Evolutionary conservation across 1,140 invertebrate species (phyloP), one percentile per base, ranked within the genome.

Genomic region (Gryllus bimaculatus): DNA sequence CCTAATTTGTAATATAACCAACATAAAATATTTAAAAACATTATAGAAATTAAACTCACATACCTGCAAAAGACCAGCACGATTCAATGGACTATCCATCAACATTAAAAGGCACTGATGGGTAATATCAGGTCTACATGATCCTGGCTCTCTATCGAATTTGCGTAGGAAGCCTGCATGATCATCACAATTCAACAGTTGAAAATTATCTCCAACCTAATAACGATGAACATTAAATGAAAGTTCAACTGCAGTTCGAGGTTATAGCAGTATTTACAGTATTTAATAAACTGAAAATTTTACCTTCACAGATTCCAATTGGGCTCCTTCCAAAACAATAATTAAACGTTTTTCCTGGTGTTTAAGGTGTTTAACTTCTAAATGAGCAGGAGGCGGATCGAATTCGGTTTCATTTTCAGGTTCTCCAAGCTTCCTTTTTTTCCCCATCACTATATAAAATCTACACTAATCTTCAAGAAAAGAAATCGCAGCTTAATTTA

Each of bases 71-170:
- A 96, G 85, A 18, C 95, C 96, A 79, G 96, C 95, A 83, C 96
- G 87, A 84, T 99, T 99, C 18, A 99, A 86, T 0, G 98, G 97
- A 83, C 95, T 98, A 84, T 99, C 97, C 87, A 99, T 92, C 66
- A 99, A 87, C 97, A 98, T 99, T 0, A 99, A 85, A 8, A 99
- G 86, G 85, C 96, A 98, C 85, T 98, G 97, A 87, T 99, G 97
- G 8, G 93, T 91, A 78, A 99, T 99, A 84, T 99, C 98, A 8
- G 98, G 98, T 54, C 97, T 88, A 83, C 93, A 96, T 18, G 91
- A 90, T 1, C 94, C 93, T 8, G 93, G 91, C 84, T 97, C 93
- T 77, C 94, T 87, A 81, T 95, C 93, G 85, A 95, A 92, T 85
- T 95, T 97, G 78, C 92, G 93, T 79, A 98, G 88, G 74, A 98